phyloP scores from a whole-genome alignment of 2,113 vertebrate species.

The Sinocyclocheilus rhinocerous region DNA sequence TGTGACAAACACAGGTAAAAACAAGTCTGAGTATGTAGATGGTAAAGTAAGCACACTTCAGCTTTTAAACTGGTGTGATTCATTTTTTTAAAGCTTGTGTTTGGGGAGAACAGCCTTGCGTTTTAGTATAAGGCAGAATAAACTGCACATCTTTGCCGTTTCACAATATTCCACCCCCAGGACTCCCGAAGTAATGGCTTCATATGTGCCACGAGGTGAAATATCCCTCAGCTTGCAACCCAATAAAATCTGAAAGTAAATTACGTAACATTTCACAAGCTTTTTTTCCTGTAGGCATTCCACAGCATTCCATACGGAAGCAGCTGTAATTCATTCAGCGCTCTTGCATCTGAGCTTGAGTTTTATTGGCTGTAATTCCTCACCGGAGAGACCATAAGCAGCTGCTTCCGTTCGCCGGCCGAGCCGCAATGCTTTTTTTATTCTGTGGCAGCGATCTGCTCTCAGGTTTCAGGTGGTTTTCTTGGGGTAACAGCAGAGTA shows the following conservation, averaged over 20 bases:
- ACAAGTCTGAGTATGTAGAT: neutral
- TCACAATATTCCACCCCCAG: constrained; percentile 10
- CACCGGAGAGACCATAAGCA: constrained; percentile 6
- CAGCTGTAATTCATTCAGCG: constrained; percentile 4
- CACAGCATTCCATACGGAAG: neutral
- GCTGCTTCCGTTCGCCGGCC: neutral
- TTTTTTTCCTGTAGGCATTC: constrained; percentile 24
- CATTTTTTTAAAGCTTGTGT: neutral
- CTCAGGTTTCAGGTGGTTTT: neutral
- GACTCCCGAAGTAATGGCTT: constrained; percentile 24
- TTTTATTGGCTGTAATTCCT: constrained; percentile 26
- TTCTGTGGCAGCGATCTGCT: neutral
- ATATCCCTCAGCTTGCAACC: constrained; percentile 39
- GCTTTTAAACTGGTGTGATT: neutral
- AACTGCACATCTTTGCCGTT: constrained; percentile 12
- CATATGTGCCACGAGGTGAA: constrained; percentile 33
- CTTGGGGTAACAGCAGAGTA: neutral
- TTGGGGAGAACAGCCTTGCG: neutral
- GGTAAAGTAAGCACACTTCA: neutral
- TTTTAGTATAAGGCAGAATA: neutral
- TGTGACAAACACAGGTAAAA: neutral
- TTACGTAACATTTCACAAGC: constrained; percentile 32
- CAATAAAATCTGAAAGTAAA: constrained; percentile 40
- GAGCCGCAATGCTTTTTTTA: neutral
- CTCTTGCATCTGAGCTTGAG: constrained; percentile 6